Percentiles rank a stretch among this genome's conserved stretches.
Evolutionary conservation across 2,113 vertebrate genomes (phyloP).

Genomic region (Micronycteris hirsuta): DNA sequence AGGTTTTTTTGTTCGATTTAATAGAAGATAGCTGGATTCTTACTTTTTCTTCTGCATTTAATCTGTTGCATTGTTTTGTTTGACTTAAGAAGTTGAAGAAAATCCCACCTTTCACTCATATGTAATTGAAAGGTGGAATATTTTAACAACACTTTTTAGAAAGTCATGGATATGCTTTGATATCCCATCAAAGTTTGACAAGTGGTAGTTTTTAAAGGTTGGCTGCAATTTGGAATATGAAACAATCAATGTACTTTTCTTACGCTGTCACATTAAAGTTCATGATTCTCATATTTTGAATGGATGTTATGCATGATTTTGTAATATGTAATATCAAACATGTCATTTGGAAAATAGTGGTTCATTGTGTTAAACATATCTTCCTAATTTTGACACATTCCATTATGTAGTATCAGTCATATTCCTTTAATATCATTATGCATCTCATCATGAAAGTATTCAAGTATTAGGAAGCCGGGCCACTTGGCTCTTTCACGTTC

Average conservation of each 20-base stretch:
- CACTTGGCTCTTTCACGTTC: not conserved
- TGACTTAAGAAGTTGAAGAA: not conserved
- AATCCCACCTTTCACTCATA: not conserved
- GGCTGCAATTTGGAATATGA: not conserved
- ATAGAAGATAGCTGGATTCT: not conserved
- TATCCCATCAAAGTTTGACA: not conserved
- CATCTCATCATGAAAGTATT: not conserved
- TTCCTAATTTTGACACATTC: conserved; percentile 9
- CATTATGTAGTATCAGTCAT: not conserved
- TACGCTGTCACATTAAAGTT: not conserved
- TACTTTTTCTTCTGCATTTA: not conserved
- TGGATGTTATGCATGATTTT: not conserved
- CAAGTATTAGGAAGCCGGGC: not conserved
- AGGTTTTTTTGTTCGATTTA: not conserved
- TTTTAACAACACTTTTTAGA: not conserved
- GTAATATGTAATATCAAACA: not conserved
- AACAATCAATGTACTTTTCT: not conserved
- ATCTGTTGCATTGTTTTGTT: not conserved
- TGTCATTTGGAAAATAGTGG: not conserved
- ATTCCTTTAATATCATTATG: not conserved
- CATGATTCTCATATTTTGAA: not conserved
- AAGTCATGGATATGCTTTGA: not conserved
- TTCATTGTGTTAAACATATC: not conserved
- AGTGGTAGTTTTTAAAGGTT: not conserved
- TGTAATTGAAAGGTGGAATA: not conserved